Base-by-base conservation (phyloP, 2,888 invertebrate species). In the Lottia gigantea region DNA sequence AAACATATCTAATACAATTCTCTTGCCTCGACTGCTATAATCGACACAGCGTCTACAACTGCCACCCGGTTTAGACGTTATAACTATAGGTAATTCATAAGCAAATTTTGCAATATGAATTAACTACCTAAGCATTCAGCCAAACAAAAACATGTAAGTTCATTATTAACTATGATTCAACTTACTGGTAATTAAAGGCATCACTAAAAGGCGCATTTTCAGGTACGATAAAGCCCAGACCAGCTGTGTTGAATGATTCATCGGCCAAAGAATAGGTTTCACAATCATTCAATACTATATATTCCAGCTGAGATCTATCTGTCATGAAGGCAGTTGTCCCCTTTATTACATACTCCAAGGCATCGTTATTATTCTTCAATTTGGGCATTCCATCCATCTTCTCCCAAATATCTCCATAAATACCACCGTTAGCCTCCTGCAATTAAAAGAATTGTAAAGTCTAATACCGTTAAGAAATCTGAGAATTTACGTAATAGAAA, bases 221-320 rank as follows among this genome's bases (percentile, higher is more conserved):
- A 31, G 76, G 74, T 19, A 79, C 65, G 12, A 78, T 72, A 62
- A 79, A 79, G 23, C 77, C 78, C 8, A 77, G 69, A 2, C 78
- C 78, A 19, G 77, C 77, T 23, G 74, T 75, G 66, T 77, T 75
- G 62, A 79, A 79, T 19, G 70, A 74, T 61, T 78, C 77, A n/a
- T 74, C 76, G 6, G 77, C 77, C 40, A 78, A 40, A n/a, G 71
- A 64, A 46, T 70, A 74, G 1, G 62, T 71, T 23, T 72, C 66
- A 65, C 80, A 78, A 46, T 75, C 72, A 12, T 69, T 70, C 19
- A 71, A 46, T 19, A 75, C 73, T 26, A 72, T 71, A 65, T 79
- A 78, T 31, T 75, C 74, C 16, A 79, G 61, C 68, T 78, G 77
- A 0, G 73, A 72, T 26, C 72, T 66, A 64, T 80, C 80, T 0